Conservation (phyloP, 2,888 invertebrate species). For the Deroplatys truncata region DNA sequence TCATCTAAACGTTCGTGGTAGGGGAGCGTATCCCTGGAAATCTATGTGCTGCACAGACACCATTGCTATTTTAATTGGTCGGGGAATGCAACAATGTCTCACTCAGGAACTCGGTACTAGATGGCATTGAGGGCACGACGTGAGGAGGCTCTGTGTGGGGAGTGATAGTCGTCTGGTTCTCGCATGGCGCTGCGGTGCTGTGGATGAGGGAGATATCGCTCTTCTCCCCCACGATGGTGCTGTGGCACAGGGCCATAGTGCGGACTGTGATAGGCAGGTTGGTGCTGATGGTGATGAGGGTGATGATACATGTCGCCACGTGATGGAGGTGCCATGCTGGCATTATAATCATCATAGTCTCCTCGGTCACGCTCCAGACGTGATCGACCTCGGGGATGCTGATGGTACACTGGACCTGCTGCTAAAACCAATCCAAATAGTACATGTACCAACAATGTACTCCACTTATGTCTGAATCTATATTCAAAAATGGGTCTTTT, state of each 20-base stretch:
- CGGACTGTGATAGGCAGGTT: slow-evolving; percentile 18
- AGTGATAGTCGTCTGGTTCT: slow-evolving; percentile 46
- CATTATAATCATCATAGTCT: slow-evolving; percentile 54
- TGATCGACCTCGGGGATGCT: slow-evolving; percentile 47
- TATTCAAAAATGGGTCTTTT: not conserved
- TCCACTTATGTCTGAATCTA: not conserved
- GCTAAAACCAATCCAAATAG: not conserved
- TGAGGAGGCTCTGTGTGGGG: slow-evolving; percentile 53
- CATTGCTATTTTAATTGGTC: not conserved
- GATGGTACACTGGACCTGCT: slow-evolving; percentile 46
- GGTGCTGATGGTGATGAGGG: slow-evolving; percentile 13
- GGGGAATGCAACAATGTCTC: not conserved
- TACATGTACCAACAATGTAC: not conserved
- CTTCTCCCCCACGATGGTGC: slow-evolving; percentile 36
- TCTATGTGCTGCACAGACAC: not conserved
- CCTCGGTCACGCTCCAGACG: slow-evolving; percentile 47
- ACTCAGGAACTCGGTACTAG: slow-evolving; percentile 46
- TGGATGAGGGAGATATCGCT: slow-evolving; percentile 32
- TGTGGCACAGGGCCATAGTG: slow-evolving; percentile 43
- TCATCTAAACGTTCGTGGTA: not conserved
- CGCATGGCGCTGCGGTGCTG: slow-evolving; percentile 45
- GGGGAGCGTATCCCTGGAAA: not conserved
- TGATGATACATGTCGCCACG: slow-evolving; percentile 36
- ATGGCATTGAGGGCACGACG: slow-evolving; percentile 71
- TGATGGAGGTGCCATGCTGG: slow-evolving; percentile 17